Percentiles rank a stretch among this genome's conserved stretches.
Evolutionary conservation across 23 tunicate genomes (phyloP).

Genomic region (Halocynthia roretzi): DNA sequence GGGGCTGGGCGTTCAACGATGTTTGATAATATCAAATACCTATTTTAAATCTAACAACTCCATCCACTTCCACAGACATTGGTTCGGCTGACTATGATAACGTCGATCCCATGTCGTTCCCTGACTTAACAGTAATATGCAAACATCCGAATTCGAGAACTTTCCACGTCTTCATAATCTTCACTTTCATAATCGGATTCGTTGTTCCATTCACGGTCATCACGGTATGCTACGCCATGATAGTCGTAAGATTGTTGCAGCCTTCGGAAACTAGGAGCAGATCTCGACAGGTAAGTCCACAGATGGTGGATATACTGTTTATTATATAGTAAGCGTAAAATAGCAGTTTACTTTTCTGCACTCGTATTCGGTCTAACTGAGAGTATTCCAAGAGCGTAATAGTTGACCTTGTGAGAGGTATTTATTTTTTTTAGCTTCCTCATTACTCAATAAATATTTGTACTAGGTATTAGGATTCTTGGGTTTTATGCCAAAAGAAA

Average conservation of each 20-base stretch:
- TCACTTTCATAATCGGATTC: conserved; percentile 75
- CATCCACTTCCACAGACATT: not conserved
- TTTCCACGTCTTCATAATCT: conserved; percentile 54
- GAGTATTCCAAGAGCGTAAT: too few relatives aligned
- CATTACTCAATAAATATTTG: too few relatives aligned
- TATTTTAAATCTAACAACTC: too few relatives aligned
- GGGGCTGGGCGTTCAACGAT: too few relatives aligned
- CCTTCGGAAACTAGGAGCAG: conserved; percentile 63
- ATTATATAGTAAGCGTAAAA: too few relatives aligned
- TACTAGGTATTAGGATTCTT: too few relatives aligned
- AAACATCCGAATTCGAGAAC: conserved; percentile 52
- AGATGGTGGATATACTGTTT: not conserved
- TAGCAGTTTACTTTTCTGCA: too few relatives aligned
- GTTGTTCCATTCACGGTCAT: conserved; percentile 71
- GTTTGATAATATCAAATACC: too few relatives aligned
- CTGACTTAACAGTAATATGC: conserved; percentile 11
- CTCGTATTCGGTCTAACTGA: too few relatives aligned
- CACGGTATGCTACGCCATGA: conserved; percentile 74
- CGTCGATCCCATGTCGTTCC: not conserved
- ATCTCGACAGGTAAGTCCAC: conserved; percentile 56
- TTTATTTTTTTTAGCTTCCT: too few relatives aligned
- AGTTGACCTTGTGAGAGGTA: too few relatives aligned
- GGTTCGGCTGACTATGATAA: conserved; percentile 6
- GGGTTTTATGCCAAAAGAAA: too few relatives aligned
- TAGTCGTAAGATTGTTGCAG: conserved; percentile 55